Conservation (phyloP, 64 coral and sea anemone genomes). For the Stylophora pistillata region DNA sequence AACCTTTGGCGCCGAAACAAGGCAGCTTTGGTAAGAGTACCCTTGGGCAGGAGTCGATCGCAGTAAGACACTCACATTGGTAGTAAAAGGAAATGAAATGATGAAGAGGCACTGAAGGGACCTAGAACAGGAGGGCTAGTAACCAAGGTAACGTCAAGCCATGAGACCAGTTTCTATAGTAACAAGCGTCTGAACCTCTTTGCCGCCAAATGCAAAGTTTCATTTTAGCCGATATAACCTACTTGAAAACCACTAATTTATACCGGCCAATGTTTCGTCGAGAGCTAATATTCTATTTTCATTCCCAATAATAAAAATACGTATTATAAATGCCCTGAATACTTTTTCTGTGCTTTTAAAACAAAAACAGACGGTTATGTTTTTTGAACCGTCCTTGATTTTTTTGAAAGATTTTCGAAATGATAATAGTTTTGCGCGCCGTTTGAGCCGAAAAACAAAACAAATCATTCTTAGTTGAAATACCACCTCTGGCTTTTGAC, state of each 20-base stretch:
- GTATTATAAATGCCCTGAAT: constrained; percentile 20
- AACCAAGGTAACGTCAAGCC: constrained; percentile 49
- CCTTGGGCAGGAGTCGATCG: background rate
- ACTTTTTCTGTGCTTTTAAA: background rate
- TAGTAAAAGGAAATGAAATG: constrained; percentile 43
- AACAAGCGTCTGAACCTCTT: constrained; percentile 31
- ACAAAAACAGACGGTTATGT: background rate
- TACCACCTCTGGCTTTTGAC: constrained; percentile 26
- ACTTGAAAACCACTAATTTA: constrained; percentile 31
- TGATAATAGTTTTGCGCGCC: background rate
- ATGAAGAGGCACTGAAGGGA: constrained; percentile 24
- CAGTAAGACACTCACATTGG: constrained; percentile 21
- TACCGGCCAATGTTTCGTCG: constrained; percentile 30
- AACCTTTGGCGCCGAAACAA: background rate
- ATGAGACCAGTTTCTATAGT: constrained; percentile 29
- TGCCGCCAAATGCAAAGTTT: constrained; percentile 12
- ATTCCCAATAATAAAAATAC: background rate
- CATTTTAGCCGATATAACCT: constrained; percentile 13
- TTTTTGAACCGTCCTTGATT: background rate
- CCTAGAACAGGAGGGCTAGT: constrained; percentile 34
- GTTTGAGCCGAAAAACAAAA: background rate
- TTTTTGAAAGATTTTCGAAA: background rate
- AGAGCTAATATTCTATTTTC: constrained; percentile 49
- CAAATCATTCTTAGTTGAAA: background rate
- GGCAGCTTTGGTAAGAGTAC: background rate